These are phyloP conservation scores for Acanthosepion esculentum DNA, from an alignment of 2,888 invertebrate species.

Conservation along the genomic window DNA sequence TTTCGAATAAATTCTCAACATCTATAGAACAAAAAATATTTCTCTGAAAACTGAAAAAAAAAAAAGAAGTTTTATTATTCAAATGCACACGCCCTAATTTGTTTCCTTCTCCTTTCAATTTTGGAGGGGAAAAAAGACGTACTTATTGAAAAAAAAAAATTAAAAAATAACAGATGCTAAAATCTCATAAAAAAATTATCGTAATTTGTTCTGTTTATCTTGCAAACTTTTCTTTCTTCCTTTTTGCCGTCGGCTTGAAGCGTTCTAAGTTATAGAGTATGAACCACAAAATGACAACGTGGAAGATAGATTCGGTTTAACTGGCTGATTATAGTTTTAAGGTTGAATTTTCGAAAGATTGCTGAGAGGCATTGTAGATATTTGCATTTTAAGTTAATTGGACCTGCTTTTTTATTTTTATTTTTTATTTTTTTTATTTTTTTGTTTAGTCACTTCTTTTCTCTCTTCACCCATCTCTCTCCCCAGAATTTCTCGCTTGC, in stretches of 20 bases:
- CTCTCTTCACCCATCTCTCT: too few species aligned
- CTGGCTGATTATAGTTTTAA: not conserved
- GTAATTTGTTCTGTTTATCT: not conserved
- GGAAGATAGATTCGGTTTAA: not conserved
- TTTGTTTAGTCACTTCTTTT: too few species aligned
- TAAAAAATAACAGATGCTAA: not conserved
- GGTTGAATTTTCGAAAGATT: not conserved
- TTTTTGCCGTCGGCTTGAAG: not conserved
- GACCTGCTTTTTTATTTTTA: not conserved
- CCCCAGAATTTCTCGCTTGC: not conserved
- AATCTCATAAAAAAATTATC: not conserved
- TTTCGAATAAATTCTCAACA: not conserved
- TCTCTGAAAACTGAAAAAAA: not conserved
- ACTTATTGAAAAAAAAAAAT: not conserved
- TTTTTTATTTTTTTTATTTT: not conserved
- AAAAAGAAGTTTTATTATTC: not conserved
- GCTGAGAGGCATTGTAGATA: not conserved
- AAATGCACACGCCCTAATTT: not conserved
- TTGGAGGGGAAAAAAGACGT: not conserved
- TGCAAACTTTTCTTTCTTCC: not conserved
- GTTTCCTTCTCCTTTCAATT: not conserved
- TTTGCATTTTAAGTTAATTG: conserved; percentile 8
- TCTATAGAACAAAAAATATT: not conserved
- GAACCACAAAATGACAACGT: not conserved
- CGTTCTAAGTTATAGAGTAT: not conserved